Evolutionary conservation across 2,797 vertebrate species (phyloP), one percentile per base, ranked within the genome.

Genomic region (Malurus splendens): DNA sequence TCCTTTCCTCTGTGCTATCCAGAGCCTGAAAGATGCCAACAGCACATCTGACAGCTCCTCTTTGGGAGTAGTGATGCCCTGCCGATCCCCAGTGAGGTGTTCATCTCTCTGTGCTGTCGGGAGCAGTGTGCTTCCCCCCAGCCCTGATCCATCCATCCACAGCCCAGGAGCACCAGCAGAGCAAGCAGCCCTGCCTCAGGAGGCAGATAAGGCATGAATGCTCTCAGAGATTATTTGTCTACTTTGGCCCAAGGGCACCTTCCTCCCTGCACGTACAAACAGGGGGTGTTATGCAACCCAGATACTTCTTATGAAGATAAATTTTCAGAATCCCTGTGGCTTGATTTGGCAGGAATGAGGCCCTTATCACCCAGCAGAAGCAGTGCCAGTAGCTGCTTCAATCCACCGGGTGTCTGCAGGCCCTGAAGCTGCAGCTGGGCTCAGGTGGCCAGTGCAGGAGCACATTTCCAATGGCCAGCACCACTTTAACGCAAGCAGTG

Each of bases 181-280:
- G 74, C 81, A 44, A 85, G 73, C 56, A 86, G 64, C 78, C 39
- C 44, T 68, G 73, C 54, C 67, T 57, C 72, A 36, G 77, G 74
- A 91, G 71, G 39, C 90, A 82, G 90, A 80, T 91, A 92, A 92
- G 86, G 57, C 61, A 72, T 7, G n/a, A 90, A 70, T 50, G 68
- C 84, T 86, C 57, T 41, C 30, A 18, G 54, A 90, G 81, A 71
- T 86, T 68, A 75, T 61, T 45, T 73, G 68, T 55, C 72, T 95
- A 3, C 92, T 94, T 77, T 70, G 70, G 81, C 76, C 80, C 82
- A 82, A 82, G 89, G 81, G 89, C 71, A 90, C 72, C 73, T 94
- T 93, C 78, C 89, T 93, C 73, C 61, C 64, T 42, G 92, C 94
- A 94, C 59, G 54, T 90, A 93, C 74, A 30, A 75, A 41, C 10